Conservation (phyloP, 2,888 invertebrate species). For the Cryptus armator region DNA sequence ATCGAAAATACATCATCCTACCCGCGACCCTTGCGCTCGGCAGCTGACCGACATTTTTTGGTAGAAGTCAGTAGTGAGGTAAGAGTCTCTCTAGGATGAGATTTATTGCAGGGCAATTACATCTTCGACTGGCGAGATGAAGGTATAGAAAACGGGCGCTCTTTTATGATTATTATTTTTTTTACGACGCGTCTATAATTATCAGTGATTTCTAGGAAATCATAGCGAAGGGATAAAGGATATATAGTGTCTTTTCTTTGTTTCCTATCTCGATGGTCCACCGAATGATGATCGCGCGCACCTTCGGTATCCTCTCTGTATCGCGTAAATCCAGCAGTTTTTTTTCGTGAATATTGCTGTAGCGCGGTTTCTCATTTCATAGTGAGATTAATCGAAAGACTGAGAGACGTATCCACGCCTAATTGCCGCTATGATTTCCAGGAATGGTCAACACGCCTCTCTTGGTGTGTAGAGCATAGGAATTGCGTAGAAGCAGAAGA, state of each 20-base stretch:
- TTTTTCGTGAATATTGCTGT: not conserved
- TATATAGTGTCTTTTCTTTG: conserved; percentile 64
- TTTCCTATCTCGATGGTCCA: conserved; percentile 27
- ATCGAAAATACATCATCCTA: not conserved
- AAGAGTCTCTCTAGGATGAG: conserved; percentile 29
- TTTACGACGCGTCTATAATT: conserved; percentile 71
- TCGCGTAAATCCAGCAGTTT: conserved; percentile 68
- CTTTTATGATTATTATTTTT: not conserved
- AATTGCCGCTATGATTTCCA: conserved; percentile 64
- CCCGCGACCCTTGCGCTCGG: conserved; percentile 11
- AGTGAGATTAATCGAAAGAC: conserved; percentile 66
- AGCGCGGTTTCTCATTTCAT: conserved; percentile 54
- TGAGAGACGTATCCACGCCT: conserved; percentile 39
- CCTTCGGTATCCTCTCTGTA: not conserved
- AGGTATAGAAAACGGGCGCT: conserved; percentile 33
- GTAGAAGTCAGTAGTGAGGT: conserved; percentile 50
- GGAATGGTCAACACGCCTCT: conserved; percentile 52
- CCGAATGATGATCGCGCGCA: not conserved
- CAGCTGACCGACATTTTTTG: conserved; percentile 51
- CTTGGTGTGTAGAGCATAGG: conserved; percentile 23
- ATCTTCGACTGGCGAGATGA: conserved; percentile 39
- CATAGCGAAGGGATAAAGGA: conserved; percentile 56
- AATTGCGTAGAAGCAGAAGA: conserved; percentile 59
- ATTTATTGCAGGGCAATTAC: conserved; percentile 69
- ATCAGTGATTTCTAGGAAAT: conserved; percentile 72